Conservation (phyloP, 2,888 invertebrate species). For the Aphrophora alni region DNA sequence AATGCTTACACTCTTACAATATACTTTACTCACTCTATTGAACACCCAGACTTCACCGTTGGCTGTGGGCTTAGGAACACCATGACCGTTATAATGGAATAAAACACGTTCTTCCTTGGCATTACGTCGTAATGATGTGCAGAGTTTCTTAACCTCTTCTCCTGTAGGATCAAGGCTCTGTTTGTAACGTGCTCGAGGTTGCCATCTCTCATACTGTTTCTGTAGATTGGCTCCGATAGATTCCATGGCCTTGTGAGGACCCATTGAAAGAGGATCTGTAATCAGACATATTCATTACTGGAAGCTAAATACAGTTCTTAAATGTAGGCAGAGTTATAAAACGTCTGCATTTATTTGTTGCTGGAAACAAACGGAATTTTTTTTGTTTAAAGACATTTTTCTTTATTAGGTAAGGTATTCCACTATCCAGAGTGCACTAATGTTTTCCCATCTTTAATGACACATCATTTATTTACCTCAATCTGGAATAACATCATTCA, state of each 20-base stretch:
- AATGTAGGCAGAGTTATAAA: conserved; percentile 68
- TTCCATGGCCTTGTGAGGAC: conserved; percentile 91
- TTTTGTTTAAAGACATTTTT: too few species aligned
- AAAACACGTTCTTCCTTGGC: conserved; percentile 98
- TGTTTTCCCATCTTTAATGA: too few species aligned
- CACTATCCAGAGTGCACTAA: too few species aligned
- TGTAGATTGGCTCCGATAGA: conserved; percentile 90
- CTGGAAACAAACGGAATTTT: conserved; percentile 7
- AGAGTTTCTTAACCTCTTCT: conserved; percentile 97
- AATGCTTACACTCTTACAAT: too few species aligned
- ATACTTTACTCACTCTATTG: conserved; percentile 75
- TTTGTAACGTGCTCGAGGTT: conserved; percentile 96
- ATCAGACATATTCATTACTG: too few species aligned
- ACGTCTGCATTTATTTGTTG: background rate
- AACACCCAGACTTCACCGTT: conserved; percentile 99
- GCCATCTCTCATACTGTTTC: conserved; percentile 98
- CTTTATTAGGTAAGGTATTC: too few species aligned
- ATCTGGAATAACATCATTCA: too few species aligned
- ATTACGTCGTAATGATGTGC: conserved; percentile 90
- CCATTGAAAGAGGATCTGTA: conserved; percentile 84
- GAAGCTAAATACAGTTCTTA: conserved; percentile 94
- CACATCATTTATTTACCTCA: too few species aligned
- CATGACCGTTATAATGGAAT: conserved; percentile 99
- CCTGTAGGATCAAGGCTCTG: conserved; percentile 96
- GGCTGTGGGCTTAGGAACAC: conserved; percentile 95